Percentiles rank a stretch among this genome's conserved stretches.
phyloP scores from a whole-genome alignment of 2,797 vertebrate species.

The Chelidonichthys spinosus region DNA sequence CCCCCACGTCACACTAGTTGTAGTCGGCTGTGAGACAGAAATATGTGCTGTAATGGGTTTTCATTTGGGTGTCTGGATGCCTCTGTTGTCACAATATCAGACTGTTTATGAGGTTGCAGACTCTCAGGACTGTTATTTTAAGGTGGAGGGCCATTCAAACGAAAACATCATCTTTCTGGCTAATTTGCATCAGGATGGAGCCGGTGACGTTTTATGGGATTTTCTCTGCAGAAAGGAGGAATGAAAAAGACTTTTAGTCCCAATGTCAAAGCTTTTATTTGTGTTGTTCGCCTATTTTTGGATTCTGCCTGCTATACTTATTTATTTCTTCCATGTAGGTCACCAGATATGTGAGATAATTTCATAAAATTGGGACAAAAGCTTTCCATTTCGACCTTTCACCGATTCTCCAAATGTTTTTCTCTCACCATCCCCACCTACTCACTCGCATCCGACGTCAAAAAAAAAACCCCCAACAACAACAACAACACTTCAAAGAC shows the following conservation, averaged over 20 bases:
- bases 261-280: slow-evolving; percentile 4
- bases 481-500: no score
- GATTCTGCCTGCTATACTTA: no score
- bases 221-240: slow-evolving; percentile 17
- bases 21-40: slow-evolving; percentile 63
- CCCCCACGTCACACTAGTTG: slow-evolving; percentile 44
- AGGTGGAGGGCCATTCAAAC: slow-evolving; percentile 47
- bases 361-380: no score
- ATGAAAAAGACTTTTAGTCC: slow-evolving; percentile 38
- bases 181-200: slow-evolving; percentile 56
- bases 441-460: no score
- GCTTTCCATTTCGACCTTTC: no score
- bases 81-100: slow-evolving; percentile 64
- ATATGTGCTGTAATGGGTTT: slow-evolving; percentile 71
- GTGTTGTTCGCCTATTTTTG: slow-evolving; percentile 2
- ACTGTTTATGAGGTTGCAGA: slow-evolving; percentile 58
- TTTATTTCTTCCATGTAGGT: no score
- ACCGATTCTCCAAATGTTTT: no score
- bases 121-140: slow-evolving; percentile 57
- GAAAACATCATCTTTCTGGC: slow-evolving; percentile 51
- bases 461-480: no score
- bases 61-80: slow-evolving; percentile 54
- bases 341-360: no score
- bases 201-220: slow-evolving; percentile 46
- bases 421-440: no score